phyloP scores from a whole-genome alignment of 2,113 vertebrate genomes.

The Dendropsophus ebraccatus region DNA sequence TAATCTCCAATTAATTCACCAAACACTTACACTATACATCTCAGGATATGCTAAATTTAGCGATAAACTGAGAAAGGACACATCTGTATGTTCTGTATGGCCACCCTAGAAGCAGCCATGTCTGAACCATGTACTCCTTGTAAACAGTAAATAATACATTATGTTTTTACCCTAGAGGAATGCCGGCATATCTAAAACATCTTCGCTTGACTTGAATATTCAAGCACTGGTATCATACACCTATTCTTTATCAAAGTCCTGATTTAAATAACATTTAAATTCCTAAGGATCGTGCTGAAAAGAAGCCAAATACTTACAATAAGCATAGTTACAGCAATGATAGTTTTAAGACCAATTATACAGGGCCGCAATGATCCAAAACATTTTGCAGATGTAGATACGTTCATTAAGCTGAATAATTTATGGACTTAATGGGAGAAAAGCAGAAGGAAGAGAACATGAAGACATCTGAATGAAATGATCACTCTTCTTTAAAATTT shows the following conservation, averaged over 20 bases:
- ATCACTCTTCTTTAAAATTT: conserved; percentile 31
- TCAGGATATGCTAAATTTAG: too few relatives aligned
- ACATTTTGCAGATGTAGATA: conserved; percentile 52
- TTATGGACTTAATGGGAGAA: conserved; percentile 49
- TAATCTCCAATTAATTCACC: too few relatives aligned
- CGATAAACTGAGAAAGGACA: too few relatives aligned
- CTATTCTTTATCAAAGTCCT: conserved; percentile 22
- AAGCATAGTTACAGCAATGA: conserved; percentile 50
- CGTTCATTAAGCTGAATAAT: conserved; percentile 55
- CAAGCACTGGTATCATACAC: not conserved
- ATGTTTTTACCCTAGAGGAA: not conserved
- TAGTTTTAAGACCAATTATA: conserved; percentile 54
- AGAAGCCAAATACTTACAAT: conserved; percentile 49
- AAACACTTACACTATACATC: too few relatives aligned
- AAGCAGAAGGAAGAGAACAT: conserved; percentile 40
- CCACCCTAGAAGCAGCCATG: not conserved
- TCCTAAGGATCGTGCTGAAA: conserved; percentile 21
- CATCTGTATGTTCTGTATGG: not conserved
- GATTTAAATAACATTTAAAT: conserved; percentile 45
- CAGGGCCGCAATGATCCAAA: conserved; percentile 49
- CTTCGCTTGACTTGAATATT: conserved; percentile 11
- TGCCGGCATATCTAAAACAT: not conserved
- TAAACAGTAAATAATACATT: not conserved
- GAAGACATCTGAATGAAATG: conserved; percentile 43
- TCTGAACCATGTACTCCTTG: not conserved